A percentile compares a stretch with the other conserved stretches of the same genome.
Conservation (phyloP, 2,888 invertebrate species). For the Drosophila antonietae region DNA sequence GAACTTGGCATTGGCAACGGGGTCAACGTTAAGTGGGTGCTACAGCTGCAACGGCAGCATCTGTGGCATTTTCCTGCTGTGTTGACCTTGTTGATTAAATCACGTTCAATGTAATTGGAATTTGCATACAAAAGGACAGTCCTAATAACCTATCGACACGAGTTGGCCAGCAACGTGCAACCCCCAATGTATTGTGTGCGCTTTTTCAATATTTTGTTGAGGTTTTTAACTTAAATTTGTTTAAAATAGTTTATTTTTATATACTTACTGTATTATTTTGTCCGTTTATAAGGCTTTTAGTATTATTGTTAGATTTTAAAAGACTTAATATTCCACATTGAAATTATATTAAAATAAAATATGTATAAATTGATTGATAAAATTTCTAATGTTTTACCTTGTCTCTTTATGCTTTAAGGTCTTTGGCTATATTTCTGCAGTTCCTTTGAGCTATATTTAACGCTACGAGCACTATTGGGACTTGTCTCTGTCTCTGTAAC, state of each 20-base stretch:
- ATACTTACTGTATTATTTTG: slow-evolving; percentile 4
- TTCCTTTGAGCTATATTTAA: slow-evolving; percentile 89
- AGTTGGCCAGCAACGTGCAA: slow-evolving; percentile 3
- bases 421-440: slow-evolving; percentile 89
- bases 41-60: slow-evolving; percentile 20
- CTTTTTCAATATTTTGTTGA: neutral
- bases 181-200: slow-evolving; percentile 4
- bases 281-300: neutral
- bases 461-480: slow-evolving; percentile 89
- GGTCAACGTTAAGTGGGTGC: slow-evolving; percentile 53
- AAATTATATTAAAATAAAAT: neutral
- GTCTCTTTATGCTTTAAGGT: slow-evolving; percentile 79
- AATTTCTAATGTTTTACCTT: neutral
- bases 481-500: slow-evolving; percentile 93
- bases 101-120: slow-evolving; percentile 70
- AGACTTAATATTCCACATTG: neutral
- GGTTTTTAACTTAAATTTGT: neutral
- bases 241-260: neutral
- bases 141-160: slow-evolving; percentile 40
- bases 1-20: slow-evolving; percentile 77
- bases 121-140: slow-evolving; percentile 69
- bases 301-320: neutral
- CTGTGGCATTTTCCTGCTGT: slow-evolving; percentile 29
- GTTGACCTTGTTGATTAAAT: slow-evolving; percentile 77
- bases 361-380: neutral